Conservation (phyloP, 2,888 invertebrate species). For the Venustoraphidia nigricollis region DNA sequence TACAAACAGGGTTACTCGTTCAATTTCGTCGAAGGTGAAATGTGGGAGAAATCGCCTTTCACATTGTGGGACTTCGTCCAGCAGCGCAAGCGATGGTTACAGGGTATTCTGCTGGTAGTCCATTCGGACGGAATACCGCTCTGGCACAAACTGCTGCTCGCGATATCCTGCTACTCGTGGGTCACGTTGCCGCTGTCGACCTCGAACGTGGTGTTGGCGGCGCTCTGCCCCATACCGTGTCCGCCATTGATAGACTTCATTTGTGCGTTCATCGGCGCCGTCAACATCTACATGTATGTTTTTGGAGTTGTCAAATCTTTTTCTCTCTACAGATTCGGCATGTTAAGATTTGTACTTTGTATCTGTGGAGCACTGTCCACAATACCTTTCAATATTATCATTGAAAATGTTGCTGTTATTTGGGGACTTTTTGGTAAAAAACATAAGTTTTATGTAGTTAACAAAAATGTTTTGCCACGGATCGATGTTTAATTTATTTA, state of each 20-base stretch:
- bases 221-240: slow-evolving; percentile 75
- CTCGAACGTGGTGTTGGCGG: slow-evolving; percentile 74
- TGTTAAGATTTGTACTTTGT: slow-evolving; percentile 61
- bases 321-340: slow-evolving; percentile 72
- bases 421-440: slow-evolving; percentile 91
- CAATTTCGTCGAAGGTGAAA: slow-evolving; percentile 93
- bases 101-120: slow-evolving; percentile 78
- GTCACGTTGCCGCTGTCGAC: slow-evolving; percentile 86
- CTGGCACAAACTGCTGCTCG: slow-evolving; percentile 63
- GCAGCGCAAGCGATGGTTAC: slow-evolving; percentile 91
- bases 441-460: slow-evolving; percentile 93
- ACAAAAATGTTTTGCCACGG: slow-evolving; percentile 68
- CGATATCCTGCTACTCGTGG: slow-evolving; percentile 89
- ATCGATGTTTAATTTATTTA: slow-evolving; percentile 37
- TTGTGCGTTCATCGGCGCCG: slow-evolving; percentile 83
- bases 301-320: slow-evolving; percentile 97
- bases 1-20: slow-evolving; percentile 81
- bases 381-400: slow-evolving; percentile 84
- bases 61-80: slow-evolving; percentile 89
- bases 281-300: slow-evolving; percentile 94
- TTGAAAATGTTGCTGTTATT: slow-evolving; percentile 88
- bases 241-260: slow-evolving; percentile 69
- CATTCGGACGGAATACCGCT: slow-evolving; percentile 73
- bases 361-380: slow-evolving; percentile 76
- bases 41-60: slow-evolving; percentile 98